Conservation (phyloP, 2,797 vertebrate genomes). For the Spondyliosoma cantharus region DNA sequence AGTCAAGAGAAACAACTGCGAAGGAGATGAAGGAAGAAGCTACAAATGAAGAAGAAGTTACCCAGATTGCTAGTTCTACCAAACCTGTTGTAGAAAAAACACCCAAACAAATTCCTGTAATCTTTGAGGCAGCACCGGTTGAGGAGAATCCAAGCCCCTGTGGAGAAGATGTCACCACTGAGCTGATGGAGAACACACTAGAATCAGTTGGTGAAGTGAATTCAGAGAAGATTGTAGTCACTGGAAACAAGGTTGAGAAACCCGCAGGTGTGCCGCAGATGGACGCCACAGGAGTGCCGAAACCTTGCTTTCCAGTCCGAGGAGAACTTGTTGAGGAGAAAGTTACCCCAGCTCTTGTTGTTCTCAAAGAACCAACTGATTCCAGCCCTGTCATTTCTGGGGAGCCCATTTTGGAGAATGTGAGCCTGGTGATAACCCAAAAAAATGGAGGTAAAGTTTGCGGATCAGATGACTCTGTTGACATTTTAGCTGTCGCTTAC, state of each 20-base stretch:
- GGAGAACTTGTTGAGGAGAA: constrained; percentile 10
- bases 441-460: too few species aligned
- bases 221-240: neutral
- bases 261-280: neutral
- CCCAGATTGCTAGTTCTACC: neutral
- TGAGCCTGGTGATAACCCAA: neutral
- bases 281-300: neutral
- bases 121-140: too few species aligned
- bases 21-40: constrained; percentile 27
- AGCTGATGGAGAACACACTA: neutral
- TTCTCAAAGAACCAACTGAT: neutral
- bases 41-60: neutral
- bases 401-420: neutral
- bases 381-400: neutral
- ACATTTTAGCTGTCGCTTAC: neutral
- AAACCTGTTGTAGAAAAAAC: neutral
- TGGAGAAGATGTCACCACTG: neutral
- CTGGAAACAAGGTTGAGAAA: neutral
- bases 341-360: rapidly evolving
- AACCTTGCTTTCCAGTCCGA: neutral
- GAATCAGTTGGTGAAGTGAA: neutral
- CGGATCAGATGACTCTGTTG: too few species aligned
- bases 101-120: neutral
- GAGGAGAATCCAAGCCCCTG: neutral
- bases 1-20: neutral